These are phyloP conservation scores for Myotis myotis DNA, from an alignment of 2,797 vertebrate genomes.

Conservation along the genomic window DNA sequence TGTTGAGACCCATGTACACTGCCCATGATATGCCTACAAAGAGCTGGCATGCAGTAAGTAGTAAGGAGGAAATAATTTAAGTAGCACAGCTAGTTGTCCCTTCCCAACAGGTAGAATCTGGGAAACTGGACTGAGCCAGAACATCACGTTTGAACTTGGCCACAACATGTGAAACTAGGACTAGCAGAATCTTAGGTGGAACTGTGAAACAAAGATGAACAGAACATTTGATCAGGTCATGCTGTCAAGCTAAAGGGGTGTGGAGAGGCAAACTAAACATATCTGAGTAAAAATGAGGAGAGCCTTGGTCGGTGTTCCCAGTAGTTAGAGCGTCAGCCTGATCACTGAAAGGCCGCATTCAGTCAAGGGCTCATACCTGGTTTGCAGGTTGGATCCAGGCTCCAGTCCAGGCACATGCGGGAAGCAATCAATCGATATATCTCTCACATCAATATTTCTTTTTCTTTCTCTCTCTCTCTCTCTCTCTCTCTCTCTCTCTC, in stretches of 20 bases:
- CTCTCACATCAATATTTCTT: too few species aligned
- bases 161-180: not conserved
- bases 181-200: not conserved
- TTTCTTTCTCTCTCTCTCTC: too few species aligned
- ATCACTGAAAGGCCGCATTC: too few species aligned
- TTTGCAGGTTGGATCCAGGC: too few species aligned
- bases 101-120: not conserved
- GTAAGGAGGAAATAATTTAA: conserved; percentile 11
- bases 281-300: not conserved
- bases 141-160: not conserved
- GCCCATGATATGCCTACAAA: not conserved
- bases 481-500: too few species aligned
- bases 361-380: too few species aligned
- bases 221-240: not conserved
- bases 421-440: too few species aligned
- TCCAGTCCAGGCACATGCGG: too few species aligned
- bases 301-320: too few species aligned
- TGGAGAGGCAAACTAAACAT: not conserved
- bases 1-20: not conserved
- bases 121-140: not conserved
- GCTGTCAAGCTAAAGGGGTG: not conserved
- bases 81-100: not conserved
- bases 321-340: too few species aligned
- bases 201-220: not conserved
- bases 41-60: not conserved